Evolutionary conservation across 2,113 vertebrate species (phyloP), one percentile per base, ranked within the genome.

Genomic region (Etheostoma cragini): DNA sequence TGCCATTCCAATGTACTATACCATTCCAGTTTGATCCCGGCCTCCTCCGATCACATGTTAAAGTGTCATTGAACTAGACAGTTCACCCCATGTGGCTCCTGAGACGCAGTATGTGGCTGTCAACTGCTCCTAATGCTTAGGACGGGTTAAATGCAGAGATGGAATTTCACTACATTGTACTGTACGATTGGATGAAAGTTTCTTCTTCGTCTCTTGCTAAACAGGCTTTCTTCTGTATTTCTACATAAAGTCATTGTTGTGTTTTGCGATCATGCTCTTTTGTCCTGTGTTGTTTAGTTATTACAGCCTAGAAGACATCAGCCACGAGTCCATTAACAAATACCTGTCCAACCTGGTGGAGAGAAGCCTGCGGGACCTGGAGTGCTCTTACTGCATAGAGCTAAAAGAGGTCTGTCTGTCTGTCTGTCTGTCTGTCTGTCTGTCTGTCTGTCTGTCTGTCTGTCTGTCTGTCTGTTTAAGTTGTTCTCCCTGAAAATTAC

Each of bases 291-390:
- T 83, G 11, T 68, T 71, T 87, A 99, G 98, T 90, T 99, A 99
- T 92, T 99, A 99, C 94, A 97, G 85, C 85, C 92, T 99, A 66
- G 97, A 96, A 74, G 97, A 98, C 91, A 90, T 96, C 90, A 96
- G 93, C 93, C 96, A 98, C 74, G 97, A 98, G 83, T 95, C 95
- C 65, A 93, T 99, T 73, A 99, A 99, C 92, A 98, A 95, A 76
- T 99, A 94, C 91, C 95, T 99, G 79, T 99, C 98, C 11, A 95
- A 52, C 86, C 94, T 99, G 84, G 98, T 99, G 88, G 97, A 97
- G 93, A 96, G 91, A 83, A 97, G 96, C 76, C 95, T 99, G 54
- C 81, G 95, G 76, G 97, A 99, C 83, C 92, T 99, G 93, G 96
- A 98, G 89, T 94, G 93, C 72, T 99, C 97, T 63, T 97, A 97